Evolutionary conservation across 2,888 invertebrate genomes (phyloP).

Genomic region (Cantharis nigra): DNA sequence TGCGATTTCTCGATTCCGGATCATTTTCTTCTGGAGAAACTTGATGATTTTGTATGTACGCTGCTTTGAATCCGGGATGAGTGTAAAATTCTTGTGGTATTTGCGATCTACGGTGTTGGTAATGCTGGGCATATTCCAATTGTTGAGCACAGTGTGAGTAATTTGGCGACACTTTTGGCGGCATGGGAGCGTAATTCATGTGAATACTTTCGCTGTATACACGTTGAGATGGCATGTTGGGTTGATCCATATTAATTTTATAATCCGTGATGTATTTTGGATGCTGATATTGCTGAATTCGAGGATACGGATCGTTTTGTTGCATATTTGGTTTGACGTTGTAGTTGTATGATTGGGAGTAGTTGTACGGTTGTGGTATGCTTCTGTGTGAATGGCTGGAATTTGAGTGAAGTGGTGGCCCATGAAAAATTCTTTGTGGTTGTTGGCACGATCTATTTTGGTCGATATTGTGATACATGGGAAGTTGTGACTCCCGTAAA

Average conservation of each 20-base stretch:
- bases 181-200: conserved; percentile 41
- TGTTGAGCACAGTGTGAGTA: conserved; percentile 39
- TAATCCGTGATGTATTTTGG: conserved; percentile 28
- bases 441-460: conserved; percentile 42
- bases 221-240: conserved; percentile 45
- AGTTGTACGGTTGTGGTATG: conserved; percentile 35
- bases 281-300: conserved; percentile 20
- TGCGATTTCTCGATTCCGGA: conserved; percentile 39
- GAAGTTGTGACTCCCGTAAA: conserved; percentile 43
- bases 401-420: conserved; percentile 21
- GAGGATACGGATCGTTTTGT: conserved; percentile 16
- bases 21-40: conserved; percentile 38
- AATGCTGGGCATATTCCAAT: conserved; percentile 41
- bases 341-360: conserved; percentile 27
- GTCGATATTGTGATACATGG: conserved; percentile 38
- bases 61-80: conserved; percentile 24
- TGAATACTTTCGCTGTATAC: conserved; percentile 41
- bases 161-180: conserved; percentile 43
- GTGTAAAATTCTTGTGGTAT: conserved; percentile 28
- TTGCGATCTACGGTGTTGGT: conserved; percentile 37
- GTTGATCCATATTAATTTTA: conserved; percentile 36
- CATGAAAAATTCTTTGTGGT: conserved; percentile 41
- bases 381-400: conserved; percentile 27
- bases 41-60: conserved; percentile 31
- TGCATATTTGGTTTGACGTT: conserved; percentile 18